Evolutionary conservation across 2,113 vertebrate genomes (phyloP).

Genomic region (Hypanus sabinus): DNA sequence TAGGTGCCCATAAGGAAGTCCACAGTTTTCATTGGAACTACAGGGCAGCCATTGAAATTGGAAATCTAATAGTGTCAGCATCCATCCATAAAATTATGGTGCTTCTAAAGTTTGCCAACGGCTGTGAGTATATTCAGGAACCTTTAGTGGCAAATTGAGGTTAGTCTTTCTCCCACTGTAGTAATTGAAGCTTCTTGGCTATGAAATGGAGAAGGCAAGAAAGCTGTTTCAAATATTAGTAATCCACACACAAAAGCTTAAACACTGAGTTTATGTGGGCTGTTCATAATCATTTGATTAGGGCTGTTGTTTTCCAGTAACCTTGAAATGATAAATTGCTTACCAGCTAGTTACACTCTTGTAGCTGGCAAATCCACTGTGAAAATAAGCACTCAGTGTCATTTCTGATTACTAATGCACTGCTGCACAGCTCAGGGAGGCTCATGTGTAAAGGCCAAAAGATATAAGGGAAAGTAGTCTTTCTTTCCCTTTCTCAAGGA

Average conservation of each 20-base stretch:
- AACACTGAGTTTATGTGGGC: not conserved
- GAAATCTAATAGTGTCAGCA: not conserved
- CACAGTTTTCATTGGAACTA: not conserved
- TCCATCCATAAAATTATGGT: not conserved
- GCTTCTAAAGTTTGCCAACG: not conserved
- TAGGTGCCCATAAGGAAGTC: not conserved
- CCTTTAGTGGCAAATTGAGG: not conserved
- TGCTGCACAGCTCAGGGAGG: constrained; percentile 4
- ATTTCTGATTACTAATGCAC: constrained; percentile 30
- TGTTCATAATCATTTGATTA: constrained; percentile 45
- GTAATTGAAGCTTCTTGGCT: not conserved
- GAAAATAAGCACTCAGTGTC: constrained; percentile 35
- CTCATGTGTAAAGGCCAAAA: not conserved
- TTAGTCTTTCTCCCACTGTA: not conserved
- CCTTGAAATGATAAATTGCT: constrained; percentile 49
- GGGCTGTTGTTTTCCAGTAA: constrained; percentile 47
- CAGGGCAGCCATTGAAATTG: not conserved
- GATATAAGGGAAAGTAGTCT: not conserved
- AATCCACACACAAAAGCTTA: not conserved
- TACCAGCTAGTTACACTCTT: constrained; percentile 46
- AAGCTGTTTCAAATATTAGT: not conserved
- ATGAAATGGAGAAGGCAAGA: not conserved
- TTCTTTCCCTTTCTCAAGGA: not conserved
- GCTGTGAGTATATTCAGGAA: not conserved
- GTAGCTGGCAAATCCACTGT: constrained; percentile 45